Evolutionary conservation across 2,888 invertebrate species (phyloP).

Genomic region (Hypomecis punctinalis): DNA sequence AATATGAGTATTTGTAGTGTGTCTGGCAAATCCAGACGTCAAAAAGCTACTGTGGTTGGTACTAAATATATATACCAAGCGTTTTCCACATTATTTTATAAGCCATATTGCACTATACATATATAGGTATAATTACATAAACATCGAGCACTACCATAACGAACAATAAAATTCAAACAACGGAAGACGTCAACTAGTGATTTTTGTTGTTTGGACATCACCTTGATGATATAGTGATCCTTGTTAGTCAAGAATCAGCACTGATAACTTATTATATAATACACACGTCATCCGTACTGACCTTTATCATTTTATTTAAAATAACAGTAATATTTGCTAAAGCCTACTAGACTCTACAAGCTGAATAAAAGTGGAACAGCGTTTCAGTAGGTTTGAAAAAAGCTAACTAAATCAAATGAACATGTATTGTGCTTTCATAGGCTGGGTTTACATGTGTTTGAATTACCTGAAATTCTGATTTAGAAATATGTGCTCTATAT

Average conservation of each 20-base stretch:
- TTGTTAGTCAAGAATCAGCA: slow-evolving; percentile 18
- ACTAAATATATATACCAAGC: neutral
- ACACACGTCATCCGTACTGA: slow-evolving; percentile 7
- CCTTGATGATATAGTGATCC: slow-evolving; percentile 14
- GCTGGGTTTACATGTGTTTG: too few relatives aligned
- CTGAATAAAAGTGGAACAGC: neutral
- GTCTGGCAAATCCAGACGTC: too few relatives aligned
- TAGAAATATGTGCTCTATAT: too few relatives aligned
- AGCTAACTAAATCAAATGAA: neutral
- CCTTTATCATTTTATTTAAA: slow-evolving; percentile 21
- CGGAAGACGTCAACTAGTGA: slow-evolving; percentile 40
- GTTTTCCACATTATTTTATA: neutral
- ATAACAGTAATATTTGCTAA: neutral
- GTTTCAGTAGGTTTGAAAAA: neutral
- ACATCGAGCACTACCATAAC: slow-evolving; percentile 2
- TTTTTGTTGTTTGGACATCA: slow-evolving; percentile 36
- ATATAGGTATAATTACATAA: neutral
- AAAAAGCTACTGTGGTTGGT: too few relatives aligned
- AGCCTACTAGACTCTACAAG: neutral
- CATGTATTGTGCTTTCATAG: too few relatives aligned
- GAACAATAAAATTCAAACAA: slow-evolving; percentile 22
- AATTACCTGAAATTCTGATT: too few relatives aligned
- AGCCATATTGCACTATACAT: neutral
- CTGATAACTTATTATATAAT: neutral
- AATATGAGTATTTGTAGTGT: too few relatives aligned